These are phyloP conservation scores for Stichopus chloronotus DNA, from an alignment of 35 echinoderm and acorn worm genomes.

Conservation along the genomic window DNA sequence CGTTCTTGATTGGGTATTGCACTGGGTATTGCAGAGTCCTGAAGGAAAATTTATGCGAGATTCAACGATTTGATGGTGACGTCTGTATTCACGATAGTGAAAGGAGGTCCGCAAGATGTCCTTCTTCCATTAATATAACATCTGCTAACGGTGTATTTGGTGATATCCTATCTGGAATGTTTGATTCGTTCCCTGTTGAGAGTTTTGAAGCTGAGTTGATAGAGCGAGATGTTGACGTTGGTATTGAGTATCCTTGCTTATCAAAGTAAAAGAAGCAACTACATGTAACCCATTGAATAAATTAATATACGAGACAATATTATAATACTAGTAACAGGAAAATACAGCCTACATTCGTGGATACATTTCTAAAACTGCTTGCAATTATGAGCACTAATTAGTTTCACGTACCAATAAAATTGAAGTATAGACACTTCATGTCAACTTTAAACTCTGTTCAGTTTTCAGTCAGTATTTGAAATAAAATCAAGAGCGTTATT, in stretches of 20 bases:
- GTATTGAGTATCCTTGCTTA: not conserved
- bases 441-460: too few species aligned
- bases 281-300: too few species aligned
- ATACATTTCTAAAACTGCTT: not conserved
- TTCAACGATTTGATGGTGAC: not conserved
- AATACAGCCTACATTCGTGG: not conserved
- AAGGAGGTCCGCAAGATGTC: not conserved
- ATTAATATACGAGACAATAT: too few species aligned
- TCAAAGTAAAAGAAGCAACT: not conserved
- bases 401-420: too few species aligned
- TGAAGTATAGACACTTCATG: too few species aligned
- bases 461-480: too few species aligned
- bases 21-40: not conserved
- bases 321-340: not conserved
- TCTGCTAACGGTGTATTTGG: not conserved
- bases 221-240: not conserved
- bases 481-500: too few species aligned
- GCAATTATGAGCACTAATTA: not conserved
- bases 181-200: not conserved
- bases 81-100: not conserved
- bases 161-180: not conserved
- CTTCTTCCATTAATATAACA: not conserved
- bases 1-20: not conserved
- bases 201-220: not conserved
- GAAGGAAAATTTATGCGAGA: not conserved